Base-by-base conservation (phyloP, 2,113 vertebrate genomes). In the Trinectes maculatus region DNA sequence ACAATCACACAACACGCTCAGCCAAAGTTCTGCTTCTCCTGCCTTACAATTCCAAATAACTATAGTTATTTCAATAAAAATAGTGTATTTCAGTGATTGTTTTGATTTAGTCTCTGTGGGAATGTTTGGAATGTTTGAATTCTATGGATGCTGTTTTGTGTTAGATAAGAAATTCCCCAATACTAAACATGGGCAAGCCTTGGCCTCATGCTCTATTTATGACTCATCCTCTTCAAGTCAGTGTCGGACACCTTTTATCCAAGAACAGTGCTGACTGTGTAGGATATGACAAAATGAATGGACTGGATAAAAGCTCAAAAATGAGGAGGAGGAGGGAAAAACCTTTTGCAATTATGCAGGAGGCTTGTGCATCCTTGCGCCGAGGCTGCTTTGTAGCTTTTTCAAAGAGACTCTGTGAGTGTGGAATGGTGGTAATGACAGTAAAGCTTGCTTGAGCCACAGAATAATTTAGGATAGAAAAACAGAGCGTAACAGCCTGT, bases 1-100 rank as follows among this genome's bases (percentile, higher is more conserved):
- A 72, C 71, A 73, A 70, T 72, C 52, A 52, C 51, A 70, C 48
- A 11, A 49, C 76, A 61, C 63, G 62, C 48, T 62, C 77, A 19
- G 77, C 73, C 68, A 84, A 78, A 71, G 54, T 57, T 72, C 42
- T 76, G 60, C 66, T 60, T 86, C 37, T 61, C 28, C 46, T 82
- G 76, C 74, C 64, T 79, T 80, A 46, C 46, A 56, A 75, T 70
- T 76, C 26, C 49, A 62, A 79, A 80, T 72, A n/a, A 83, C 77
- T 70, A 48, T 81, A 53, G 54, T 67, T 77, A 82, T 59, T 84
- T 72, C 74, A 89, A 91, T 91, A 91, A 91, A 89, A 37, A 69
- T 74, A 37, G 49, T 75, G 33, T 46, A 80, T 65, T 34, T 48
- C 18, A 44, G 6, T 21, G 6, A 46, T 49, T 37, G 33, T 64